Conservation (phyloP, 1,140 invertebrate species). For the Cotesia glomerata region DNA sequence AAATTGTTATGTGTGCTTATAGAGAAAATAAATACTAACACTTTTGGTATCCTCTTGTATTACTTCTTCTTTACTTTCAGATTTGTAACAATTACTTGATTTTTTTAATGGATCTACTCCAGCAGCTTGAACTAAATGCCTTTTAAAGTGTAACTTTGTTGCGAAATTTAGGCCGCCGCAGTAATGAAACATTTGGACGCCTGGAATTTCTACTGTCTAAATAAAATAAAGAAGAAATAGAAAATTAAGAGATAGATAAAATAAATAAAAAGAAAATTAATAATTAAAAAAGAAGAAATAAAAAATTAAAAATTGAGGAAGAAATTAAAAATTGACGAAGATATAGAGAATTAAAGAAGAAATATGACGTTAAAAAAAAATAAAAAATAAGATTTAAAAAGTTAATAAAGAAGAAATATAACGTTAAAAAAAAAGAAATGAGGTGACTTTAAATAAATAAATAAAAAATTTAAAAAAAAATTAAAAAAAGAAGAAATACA, state of each 20-base stretch:
- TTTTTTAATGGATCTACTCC: constrained; percentile 62
- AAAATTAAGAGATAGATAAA: constrained; percentile 13
- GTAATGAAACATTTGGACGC: constrained; percentile 80
- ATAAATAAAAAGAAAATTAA: background rate
- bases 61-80: constrained; percentile 52
- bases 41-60: background rate
- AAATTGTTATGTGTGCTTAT: too few species aligned
- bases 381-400: too few species aligned
- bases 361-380: too few species aligned
- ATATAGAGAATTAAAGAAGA: too few species aligned
- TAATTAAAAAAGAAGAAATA: too few species aligned
- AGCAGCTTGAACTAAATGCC: constrained; percentile 66
- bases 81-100: constrained; percentile 39
- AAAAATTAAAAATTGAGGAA: too few species aligned
- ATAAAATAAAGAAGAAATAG: constrained; percentile 26
- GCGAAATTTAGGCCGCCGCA: constrained; percentile 80
- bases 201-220: constrained; percentile 72
- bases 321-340: too few species aligned
- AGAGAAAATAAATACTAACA: background rate
- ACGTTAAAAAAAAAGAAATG: too few species aligned
- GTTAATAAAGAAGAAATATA: too few species aligned
- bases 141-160: constrained; percentile 70
- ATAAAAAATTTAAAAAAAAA: background rate
- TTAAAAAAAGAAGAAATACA: too few species aligned
- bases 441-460: background rate